Conservation (phyloP, 1,140 invertebrate genomes). For the Penaeus vannamei region DNA sequence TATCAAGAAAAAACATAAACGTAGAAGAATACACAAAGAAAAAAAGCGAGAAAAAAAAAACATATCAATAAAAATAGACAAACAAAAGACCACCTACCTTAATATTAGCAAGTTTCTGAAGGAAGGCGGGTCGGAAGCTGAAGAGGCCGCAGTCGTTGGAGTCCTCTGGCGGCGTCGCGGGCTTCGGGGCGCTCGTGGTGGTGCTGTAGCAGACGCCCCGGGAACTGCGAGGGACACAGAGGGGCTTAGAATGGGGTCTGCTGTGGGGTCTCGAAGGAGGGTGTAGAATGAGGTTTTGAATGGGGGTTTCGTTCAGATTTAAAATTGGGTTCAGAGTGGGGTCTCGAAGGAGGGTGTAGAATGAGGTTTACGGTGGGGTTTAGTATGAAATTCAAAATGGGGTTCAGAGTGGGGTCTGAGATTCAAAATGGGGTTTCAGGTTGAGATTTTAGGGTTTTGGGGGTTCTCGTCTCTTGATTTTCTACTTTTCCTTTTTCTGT, state of each 20-base stretch:
- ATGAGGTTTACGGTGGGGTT: no score
- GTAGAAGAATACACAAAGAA: no score
- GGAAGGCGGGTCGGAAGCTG: slow-evolving; percentile 82
- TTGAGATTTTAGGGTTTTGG: no score
- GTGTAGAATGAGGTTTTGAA: background rate
- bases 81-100: slow-evolving; percentile 75
- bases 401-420: no score
- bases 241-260: background rate
- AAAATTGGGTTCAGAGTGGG: no score
- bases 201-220: background rate
- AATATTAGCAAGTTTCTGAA: slow-evolving; percentile 88
- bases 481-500: no score
- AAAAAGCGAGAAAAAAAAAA: background rate
- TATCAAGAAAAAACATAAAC: no score
- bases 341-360: no score
- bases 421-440: no score
- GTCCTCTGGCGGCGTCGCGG: slow-evolving; percentile 35
- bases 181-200: slow-evolving; percentile 3
- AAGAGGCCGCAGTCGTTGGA: slow-evolving; percentile 84
- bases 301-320: background rate
- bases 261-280: no score
- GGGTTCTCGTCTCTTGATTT: no score
- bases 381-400: no score
- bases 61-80: background rate
- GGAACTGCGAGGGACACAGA: slow-evolving; percentile 7